Percentiles rank a stretch among this genome's conserved stretches.
Conservation (phyloP, 2,113 vertebrate genomes). For the Bucco capensis region DNA sequence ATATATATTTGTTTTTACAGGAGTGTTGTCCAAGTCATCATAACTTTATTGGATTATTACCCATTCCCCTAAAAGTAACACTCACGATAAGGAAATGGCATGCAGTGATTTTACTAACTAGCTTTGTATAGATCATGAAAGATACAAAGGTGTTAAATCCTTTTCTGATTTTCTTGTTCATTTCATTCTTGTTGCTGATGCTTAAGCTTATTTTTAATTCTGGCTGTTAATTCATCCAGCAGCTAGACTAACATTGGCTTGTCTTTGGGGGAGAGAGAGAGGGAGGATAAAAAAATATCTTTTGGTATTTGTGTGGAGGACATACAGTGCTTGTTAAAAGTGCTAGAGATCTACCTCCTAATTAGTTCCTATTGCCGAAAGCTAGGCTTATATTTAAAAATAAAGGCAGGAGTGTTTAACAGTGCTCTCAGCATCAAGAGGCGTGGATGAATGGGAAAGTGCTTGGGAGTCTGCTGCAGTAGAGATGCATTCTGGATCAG, state of each 20-base stretch:
- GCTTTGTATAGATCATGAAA: neutral
- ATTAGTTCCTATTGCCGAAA: neutral
- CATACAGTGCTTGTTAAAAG: neutral
- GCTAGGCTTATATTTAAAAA: neutral
- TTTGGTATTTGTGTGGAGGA: neutral
- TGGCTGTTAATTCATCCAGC: constrained; percentile 14
- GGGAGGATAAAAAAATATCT: neutral
- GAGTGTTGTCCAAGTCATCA: constrained; percentile 18
- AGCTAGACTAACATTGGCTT: constrained; percentile 7
- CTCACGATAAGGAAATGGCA: neutral
- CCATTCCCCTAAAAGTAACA: constrained; percentile 19
- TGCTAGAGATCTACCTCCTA: neutral
- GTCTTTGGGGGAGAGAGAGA: neutral
- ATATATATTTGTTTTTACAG: neutral
- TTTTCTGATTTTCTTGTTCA: neutral
- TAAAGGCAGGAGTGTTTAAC: neutral
- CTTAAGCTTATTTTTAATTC: constrained; percentile 24
- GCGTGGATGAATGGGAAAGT: constrained; percentile 76
- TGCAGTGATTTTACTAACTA: constrained; percentile 10
- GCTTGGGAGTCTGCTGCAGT: constrained; percentile 83
- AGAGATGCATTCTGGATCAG: constrained; percentile 79
- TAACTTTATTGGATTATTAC: constrained; percentile 47
- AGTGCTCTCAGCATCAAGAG: constrained; percentile 24
- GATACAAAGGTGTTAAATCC: neutral
- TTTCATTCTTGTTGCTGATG: neutral